phyloP scores from a whole-genome alignment of 2,113 vertebrate species.

The Aptenodytes forsteri region DNA sequence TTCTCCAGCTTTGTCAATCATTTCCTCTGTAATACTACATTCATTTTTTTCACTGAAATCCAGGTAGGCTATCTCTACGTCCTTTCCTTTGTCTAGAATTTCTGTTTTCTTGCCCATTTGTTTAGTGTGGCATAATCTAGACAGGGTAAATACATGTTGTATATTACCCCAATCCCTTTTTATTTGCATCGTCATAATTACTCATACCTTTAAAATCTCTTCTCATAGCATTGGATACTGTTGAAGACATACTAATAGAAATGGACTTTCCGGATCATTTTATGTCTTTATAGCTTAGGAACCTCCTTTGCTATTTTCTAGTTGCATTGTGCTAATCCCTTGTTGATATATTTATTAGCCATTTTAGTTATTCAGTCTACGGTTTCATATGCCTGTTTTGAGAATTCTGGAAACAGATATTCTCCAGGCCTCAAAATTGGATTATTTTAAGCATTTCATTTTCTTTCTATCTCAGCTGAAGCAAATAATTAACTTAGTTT shows the following conservation, averaged over 20 bases:
- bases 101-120: background rate
- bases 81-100: background rate
- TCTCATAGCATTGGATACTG: background rate
- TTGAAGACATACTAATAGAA: background rate
- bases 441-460: constrained; percentile 2
- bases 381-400: background rate
- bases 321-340: background rate
- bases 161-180: background rate
- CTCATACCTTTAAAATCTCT: background rate
- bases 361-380: background rate
- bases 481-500: constrained; percentile 12
- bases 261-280: background rate
- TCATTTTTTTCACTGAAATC: background rate
- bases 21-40: background rate
- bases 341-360: background rate
- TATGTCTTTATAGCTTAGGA: background rate
- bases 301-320: background rate
- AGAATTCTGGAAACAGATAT: background rate
- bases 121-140: background rate
- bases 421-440: background rate
- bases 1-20: background rate
- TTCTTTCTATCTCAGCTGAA: constrained; percentile 16
- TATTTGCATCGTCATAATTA: background rate
- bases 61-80: background rate
- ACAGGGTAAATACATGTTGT: background rate